Base-by-base conservation (phyloP, 2,113 vertebrate genomes). In the Sarotherodon lohbergeri region DNA sequence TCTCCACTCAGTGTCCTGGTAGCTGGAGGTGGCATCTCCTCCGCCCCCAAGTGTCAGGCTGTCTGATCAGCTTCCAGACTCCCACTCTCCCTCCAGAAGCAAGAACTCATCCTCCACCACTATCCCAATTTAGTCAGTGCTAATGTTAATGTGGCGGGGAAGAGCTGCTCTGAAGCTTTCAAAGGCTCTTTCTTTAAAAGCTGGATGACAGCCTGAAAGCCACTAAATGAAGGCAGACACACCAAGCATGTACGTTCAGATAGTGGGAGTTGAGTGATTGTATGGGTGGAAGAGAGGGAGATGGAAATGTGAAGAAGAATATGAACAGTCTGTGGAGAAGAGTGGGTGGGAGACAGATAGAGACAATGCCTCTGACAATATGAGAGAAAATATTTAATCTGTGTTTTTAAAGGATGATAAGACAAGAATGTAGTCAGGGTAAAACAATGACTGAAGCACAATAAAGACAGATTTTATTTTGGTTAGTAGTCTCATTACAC, bases 131-230 rank as follows among this genome's bases (percentile, higher is more conserved):
- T 91, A 93, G 90, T 78, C 27, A 11, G 55, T 6, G 41, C 86
- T 81, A 80, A 68, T 17, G 12, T 43, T 66, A 52, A 71, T 13
- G 9, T 43, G 57, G 88, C 16, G 68, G 66, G 80, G 43, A 71
- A 68, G 78, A 89, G 83, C 41, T 85, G 84, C 59, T 91, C 83
- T 7, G 83, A 39, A 91, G 39, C 39, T 93, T 88, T 91, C 89
- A 90, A 94, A 87, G 22, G 27, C 8, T 71, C 66, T 46, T 81
- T 88, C 82, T 83, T 95, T 95, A 97, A 90, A 92, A 96, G 95
- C 86, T 91, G 96, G 88, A 94, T 88, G 92, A 96, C 61, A 92
- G 89, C 93, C 88, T 95, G 92, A 89, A 96, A 97, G 86, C 94
- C 95, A 56, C 94, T 96, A 93, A 54, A 89, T 84, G 48, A 76